Conservation (phyloP, 2,113 vertebrate genomes). For the Epinephelus cyanopodus region DNA sequence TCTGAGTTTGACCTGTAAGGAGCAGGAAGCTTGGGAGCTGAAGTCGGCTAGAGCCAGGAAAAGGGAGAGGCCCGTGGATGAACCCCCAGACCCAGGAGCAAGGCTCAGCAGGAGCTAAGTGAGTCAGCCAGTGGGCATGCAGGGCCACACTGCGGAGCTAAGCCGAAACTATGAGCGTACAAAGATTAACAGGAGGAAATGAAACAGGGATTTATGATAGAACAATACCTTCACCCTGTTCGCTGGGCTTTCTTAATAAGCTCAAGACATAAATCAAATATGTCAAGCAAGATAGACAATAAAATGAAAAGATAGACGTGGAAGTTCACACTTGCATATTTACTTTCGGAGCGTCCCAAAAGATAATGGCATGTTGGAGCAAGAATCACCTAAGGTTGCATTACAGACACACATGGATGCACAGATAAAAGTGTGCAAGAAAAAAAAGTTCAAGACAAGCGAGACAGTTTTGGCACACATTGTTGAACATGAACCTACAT, state of each 20-base stretch:
- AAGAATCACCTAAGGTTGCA: slow-evolving; percentile 65
- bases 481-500: slow-evolving; percentile 67
- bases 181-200: slow-evolving; percentile 19
- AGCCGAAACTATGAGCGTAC: not conserved
- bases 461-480: slow-evolving; percentile 65
- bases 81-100: slow-evolving; percentile 48
- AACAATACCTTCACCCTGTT: slow-evolving; percentile 6
- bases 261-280: slow-evolving; percentile 32
- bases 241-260: slow-evolving; percentile 1
- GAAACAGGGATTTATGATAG: slow-evolving; percentile 28
- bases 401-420: slow-evolving; percentile 63
- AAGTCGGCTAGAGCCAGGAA: slow-evolving; percentile 73
- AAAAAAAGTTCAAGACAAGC: slow-evolving; percentile 20
- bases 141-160: slow-evolving; percentile 9
- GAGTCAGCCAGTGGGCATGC: slow-evolving; percentile 49
- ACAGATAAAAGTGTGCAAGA: slow-evolving; percentile 36
- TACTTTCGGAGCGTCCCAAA: slow-evolving; percentile 16
- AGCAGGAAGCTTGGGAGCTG: slow-evolving; percentile 70
- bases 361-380: slow-evolving; percentile 57
- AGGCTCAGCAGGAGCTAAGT: slow-evolving; percentile 34
- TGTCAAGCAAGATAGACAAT: slow-evolving; percentile 4
- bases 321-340: slow-evolving; percentile 37
- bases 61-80: slow-evolving; percentile 69
- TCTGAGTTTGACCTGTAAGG: slow-evolving; percentile 43
- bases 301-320: slow-evolving; percentile 27